Percentiles rank a stretch among this genome's conserved stretches.
phyloP scores from a whole-genome alignment of 2,113 vertebrate genomes.

The Salvelinus alpinus region DNA sequence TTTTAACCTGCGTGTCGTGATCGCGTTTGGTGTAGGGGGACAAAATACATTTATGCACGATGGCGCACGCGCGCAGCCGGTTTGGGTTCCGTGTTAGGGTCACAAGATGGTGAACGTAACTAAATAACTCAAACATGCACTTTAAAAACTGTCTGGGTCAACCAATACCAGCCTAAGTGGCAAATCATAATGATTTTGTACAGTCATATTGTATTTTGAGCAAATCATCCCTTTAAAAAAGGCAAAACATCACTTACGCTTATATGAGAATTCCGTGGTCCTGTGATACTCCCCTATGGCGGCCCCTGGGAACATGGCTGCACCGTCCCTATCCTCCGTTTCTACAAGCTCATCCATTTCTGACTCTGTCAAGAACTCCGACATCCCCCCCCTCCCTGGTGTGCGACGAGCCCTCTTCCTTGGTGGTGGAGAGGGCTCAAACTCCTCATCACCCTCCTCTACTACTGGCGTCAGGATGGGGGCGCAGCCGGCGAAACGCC shows the following conservation, averaged over 20 bases:
- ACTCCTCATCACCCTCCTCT: slow-evolving; percentile 66
- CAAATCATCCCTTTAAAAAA: neutral
- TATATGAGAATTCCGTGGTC: slow-evolving; percentile 59
- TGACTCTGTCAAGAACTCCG: slow-evolving; percentile 68
- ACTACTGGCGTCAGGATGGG: slow-evolving; percentile 62
- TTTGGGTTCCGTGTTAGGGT: too few species aligned
- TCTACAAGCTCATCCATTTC: slow-evolving; percentile 70
- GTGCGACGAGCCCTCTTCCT: slow-evolving; percentile 44
- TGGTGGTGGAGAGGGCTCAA: slow-evolving; percentile 50
- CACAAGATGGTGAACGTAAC: too few species aligned
- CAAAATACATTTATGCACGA: too few species aligned
- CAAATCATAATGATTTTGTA: neutral
- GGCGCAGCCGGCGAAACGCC: slow-evolving; percentile 57
- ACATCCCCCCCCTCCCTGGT: slow-evolving; percentile 49
- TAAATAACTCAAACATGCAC: too few species aligned
- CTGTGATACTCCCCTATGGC: slow-evolving; percentile 53
- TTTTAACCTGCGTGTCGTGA: too few species aligned
- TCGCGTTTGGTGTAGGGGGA: too few species aligned
- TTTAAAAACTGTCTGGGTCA: neutral
- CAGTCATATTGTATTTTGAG: neutral
- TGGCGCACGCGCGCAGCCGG: too few species aligned
- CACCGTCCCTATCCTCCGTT: slow-evolving; percentile 54
- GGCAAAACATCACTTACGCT: slow-evolving; percentile 45
- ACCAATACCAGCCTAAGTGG: neutral
- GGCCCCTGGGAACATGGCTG: neutral